Percentiles rank a stretch among this genome's conserved stretches.
Evolutionary conservation across 2,888 invertebrate genomes (phyloP).

Genomic region (Antitype chi): DNA sequence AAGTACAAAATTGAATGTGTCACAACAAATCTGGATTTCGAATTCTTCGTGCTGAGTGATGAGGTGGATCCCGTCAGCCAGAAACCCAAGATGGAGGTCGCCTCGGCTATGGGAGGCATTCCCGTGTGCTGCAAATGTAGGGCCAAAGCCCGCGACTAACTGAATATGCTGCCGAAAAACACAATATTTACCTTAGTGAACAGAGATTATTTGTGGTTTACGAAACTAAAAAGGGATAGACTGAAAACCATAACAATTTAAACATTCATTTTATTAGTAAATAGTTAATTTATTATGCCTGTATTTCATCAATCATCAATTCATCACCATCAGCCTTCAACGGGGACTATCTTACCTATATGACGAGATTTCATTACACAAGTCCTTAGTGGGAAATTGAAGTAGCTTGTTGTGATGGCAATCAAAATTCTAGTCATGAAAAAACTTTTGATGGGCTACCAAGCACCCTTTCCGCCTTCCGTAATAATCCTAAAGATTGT

Average conservation of each 20-base stretch:
- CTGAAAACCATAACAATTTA: background rate
- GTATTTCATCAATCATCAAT: background rate
- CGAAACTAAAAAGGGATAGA: slow-evolving; percentile 8
- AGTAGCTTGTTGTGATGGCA: background rate
- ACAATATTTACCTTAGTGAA: background rate
- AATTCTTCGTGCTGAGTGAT: slow-evolving; percentile 61
- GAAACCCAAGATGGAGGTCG: slow-evolving; percentile 47
- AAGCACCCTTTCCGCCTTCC: background rate
- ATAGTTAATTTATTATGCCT: background rate
- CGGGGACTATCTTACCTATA: background rate
- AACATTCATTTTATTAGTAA: background rate
- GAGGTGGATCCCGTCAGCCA: background rate
- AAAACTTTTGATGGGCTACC: background rate
- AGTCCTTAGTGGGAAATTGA: background rate
- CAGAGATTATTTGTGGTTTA: background rate
- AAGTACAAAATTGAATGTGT: slow-evolving; percentile 55
- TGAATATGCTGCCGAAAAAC: background rate
- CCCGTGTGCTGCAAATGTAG: slow-evolving; percentile 67
- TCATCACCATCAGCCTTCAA: no score
- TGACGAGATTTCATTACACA: background rate
- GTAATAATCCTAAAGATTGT: background rate
- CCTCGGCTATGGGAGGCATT: slow-evolving; percentile 46
- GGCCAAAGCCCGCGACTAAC: slow-evolving; percentile 23
- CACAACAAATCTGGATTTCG: slow-evolving; percentile 42
- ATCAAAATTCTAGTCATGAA: background rate